Conservation (phyloP, 1,140 invertebrate genomes). For the Rhagoletis pomonella region DNA sequence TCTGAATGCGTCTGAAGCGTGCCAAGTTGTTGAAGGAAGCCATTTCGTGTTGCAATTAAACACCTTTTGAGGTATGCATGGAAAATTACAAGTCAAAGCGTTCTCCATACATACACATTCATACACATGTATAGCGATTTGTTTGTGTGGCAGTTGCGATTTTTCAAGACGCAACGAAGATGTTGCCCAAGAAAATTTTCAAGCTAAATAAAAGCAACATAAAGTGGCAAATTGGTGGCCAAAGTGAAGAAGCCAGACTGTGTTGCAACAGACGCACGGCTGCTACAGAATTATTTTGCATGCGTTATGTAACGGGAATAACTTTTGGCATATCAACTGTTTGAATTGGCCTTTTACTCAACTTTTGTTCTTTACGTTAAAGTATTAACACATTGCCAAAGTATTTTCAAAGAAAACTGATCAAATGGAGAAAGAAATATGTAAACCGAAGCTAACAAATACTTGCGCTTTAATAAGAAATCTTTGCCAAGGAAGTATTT, state of each 20-base stretch:
- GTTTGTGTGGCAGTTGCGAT: not conserved
- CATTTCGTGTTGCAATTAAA: constrained; percentile 53
- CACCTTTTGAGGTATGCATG: constrained; percentile 39
- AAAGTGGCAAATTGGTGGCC: not conserved
- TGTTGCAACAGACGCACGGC: not conserved
- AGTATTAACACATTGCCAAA: too few species aligned
- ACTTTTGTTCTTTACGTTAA: too few species aligned
- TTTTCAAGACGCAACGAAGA: constrained; percentile 8
- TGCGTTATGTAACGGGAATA: not conserved
- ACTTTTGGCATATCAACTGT: not conserved
- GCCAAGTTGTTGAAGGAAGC: constrained; percentile 13
- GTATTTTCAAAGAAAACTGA: too few species aligned
- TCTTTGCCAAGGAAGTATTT: too few species aligned
- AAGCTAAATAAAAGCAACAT: not conserved
- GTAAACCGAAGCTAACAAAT: too few species aligned
- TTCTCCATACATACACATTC: not conserved
- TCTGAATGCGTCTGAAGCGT: not conserved
- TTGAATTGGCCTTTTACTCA: not conserved
- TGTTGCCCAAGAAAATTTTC: not conserved
- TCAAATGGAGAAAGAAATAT: too few species aligned
- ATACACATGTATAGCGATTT: too few species aligned
- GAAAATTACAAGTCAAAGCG: not conserved
- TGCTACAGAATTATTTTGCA: not conserved
- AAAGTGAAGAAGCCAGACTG: too few species aligned
- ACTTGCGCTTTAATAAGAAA: too few species aligned